Conservation (phyloP, 2,113 vertebrate genomes). For the Polypterus bichir region DNA sequence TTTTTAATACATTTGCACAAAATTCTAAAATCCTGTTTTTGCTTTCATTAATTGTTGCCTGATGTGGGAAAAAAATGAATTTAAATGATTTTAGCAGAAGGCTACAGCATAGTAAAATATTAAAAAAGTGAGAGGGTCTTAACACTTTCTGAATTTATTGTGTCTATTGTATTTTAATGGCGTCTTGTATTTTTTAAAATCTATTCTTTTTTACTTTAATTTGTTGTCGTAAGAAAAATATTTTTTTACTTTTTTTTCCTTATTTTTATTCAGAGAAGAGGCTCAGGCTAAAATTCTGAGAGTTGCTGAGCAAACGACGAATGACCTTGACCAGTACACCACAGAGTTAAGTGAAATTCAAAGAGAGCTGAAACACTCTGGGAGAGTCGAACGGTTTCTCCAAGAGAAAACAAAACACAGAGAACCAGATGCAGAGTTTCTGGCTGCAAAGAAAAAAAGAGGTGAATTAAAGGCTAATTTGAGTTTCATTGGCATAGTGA, state of each 20-base stretch:
- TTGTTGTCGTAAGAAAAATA: not conserved
- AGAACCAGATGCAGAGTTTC: conserved; percentile 8
- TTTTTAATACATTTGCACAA: too few relatives aligned
- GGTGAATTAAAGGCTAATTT: not conserved
- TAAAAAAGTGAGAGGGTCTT: too few relatives aligned
- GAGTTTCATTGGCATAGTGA: too few relatives aligned
- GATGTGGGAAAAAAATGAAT: too few relatives aligned
- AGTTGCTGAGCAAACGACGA: conserved; percentile 10
- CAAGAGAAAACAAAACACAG: conserved; percentile 15
- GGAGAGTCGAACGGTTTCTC: conserved; percentile 11
- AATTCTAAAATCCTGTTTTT: too few relatives aligned
- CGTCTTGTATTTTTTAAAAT: too few relatives aligned
- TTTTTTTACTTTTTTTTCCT: not conserved
- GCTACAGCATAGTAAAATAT: too few relatives aligned
- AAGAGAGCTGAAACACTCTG: conserved; percentile 8
- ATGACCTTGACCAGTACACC: conserved; percentile 7
- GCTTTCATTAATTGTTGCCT: too few relatives aligned
- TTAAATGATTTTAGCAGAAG: too few relatives aligned
- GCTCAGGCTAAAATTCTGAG: conserved; percentile 5
- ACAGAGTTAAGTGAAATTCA: conserved; percentile 7
- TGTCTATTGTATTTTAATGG: too few relatives aligned
- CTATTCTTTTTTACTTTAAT: not conserved
- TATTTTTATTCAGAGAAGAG: conserved; percentile 1
- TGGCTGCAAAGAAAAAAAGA: conserved; percentile 7
- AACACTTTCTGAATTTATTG: too few relatives aligned